Evolutionary conservation across 2,888 invertebrate genomes (phyloP).

Genomic region (Craniophora ligustri): DNA sequence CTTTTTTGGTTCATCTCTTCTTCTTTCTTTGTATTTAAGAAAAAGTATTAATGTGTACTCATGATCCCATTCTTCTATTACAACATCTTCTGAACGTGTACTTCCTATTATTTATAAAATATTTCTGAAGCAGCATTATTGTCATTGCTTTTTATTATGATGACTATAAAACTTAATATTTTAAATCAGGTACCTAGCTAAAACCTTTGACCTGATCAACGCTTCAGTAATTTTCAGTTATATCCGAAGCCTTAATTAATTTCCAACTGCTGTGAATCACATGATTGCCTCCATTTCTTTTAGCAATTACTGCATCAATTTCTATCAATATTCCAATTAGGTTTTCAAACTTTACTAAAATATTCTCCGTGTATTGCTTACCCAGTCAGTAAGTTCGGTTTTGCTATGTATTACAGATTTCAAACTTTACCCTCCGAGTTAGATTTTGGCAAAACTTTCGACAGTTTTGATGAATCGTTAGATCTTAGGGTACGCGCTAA

Average conservation of each 20-base stretch:
- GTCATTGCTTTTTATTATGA: no score
- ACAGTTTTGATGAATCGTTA: constrained; percentile 53
- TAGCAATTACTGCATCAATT: background rate
- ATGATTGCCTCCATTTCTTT: background rate
- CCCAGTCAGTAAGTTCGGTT: constrained; percentile 33
- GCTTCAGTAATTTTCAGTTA: background rate
- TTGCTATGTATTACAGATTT: constrained; percentile 36
- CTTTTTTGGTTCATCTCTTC: no score
- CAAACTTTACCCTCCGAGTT: constrained; percentile 42
- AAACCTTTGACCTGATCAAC: no score
- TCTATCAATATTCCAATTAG: constrained; percentile 19
- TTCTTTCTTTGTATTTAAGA: no score
- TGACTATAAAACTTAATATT: no score
- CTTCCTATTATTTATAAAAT: no score
- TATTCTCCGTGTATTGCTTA: constrained; percentile 33
- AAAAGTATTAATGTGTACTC: no score
- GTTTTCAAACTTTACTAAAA: constrained; percentile 27
- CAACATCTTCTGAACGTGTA: no score
- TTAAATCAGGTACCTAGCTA: no score
- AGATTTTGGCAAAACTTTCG: constrained; percentile 44
- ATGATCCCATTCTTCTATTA: no score
- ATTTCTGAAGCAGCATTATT: no score
- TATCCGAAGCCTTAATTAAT: background rate
- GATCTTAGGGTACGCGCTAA: constrained; percentile 24
- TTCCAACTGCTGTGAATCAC: background rate